Percentiles rank a stretch among this genome's conserved stretches.
phyloP scores from a whole-genome alignment of 2,888 invertebrate genomes.

The Spisula solida region DNA sequence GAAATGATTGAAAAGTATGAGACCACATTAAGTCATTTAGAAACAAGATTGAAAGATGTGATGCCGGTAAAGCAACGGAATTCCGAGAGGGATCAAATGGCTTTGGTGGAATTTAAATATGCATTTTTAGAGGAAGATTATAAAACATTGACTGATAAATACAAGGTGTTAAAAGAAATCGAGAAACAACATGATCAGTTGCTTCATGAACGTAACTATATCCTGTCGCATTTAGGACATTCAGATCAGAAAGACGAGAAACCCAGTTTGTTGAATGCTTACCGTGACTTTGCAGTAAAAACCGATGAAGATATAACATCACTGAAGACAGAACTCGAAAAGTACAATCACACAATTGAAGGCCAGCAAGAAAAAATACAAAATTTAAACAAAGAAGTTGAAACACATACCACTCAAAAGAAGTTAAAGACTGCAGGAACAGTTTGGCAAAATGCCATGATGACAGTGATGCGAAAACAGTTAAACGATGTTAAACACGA shows the following conservation, averaged over 20 bases:
- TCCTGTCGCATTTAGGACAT: conserved; percentile 78
- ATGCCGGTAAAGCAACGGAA: conserved; percentile 60
- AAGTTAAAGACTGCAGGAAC: conserved; percentile 71
- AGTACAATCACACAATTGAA: conserved; percentile 66
- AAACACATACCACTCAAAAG: conserved; percentile 48
- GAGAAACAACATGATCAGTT: conserved; percentile 77
- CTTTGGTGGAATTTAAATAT: conserved; percentile 71
- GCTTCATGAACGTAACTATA: conserved; percentile 78
- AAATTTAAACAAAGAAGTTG: conserved; percentile 60
- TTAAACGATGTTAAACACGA: conserved; percentile 77
- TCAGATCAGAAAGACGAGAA: conserved; percentile 57
- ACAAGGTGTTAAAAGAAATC: conserved; percentile 71
- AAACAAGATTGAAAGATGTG: conserved; percentile 60
- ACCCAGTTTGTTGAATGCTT: conserved; percentile 75
- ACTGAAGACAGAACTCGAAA: conserved; percentile 72
- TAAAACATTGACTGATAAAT: conserved; percentile 75
- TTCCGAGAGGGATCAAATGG: conserved; percentile 72
- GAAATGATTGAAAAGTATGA: conserved; percentile 66
- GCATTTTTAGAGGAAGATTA: conserved; percentile 76
- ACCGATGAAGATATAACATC: conserved; percentile 76
- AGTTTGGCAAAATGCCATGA: conserved; percentile 80
- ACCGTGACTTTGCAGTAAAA: conserved; percentile 75
- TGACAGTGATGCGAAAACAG: conserved; percentile 81
- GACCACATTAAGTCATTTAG: conserved; percentile 52
- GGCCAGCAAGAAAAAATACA: conserved; percentile 69